A percentile compares a stretch with the other conserved stretches of the same genome.
Evolutionary conservation across 1,140 invertebrate species (phyloP).

Genomic region (Lutraria rhynchaena): DNA sequence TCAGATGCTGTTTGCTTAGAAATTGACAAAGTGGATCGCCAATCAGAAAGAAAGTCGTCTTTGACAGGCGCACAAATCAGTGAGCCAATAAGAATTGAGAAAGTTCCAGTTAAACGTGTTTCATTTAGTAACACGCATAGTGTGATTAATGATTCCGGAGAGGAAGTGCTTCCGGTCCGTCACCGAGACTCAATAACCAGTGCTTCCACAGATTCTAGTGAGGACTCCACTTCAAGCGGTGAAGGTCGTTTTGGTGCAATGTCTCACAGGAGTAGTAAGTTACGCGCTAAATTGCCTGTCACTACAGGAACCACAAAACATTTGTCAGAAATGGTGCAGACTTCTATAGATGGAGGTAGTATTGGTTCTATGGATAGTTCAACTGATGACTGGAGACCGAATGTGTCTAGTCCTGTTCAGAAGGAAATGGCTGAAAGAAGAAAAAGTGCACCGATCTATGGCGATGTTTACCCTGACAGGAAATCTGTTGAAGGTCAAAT

Average conservation of each 20-base stretch:
- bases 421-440: slow-evolving; percentile 65
- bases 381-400: slow-evolving; percentile 68
- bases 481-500: slow-evolving; percentile 59
- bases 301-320: slow-evolving; percentile 79
- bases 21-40: slow-evolving; percentile 58
- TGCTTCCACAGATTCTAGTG: slow-evolving; percentile 78
- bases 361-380: slow-evolving; percentile 63
- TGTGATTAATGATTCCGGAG: slow-evolving; percentile 75
- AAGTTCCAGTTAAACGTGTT: slow-evolving; percentile 76
- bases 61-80: slow-evolving; percentile 60
- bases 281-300: slow-evolving; percentile 76
- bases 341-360: slow-evolving; percentile 67
- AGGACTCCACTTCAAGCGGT: slow-evolving; percentile 78
- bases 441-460: slow-evolving; percentile 70
- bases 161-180: slow-evolving; percentile 69
- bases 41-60: slow-evolving; percentile 61
- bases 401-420: slow-evolving; percentile 60
- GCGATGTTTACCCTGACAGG: slow-evolving; percentile 61
- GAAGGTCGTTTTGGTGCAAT: slow-evolving; percentile 67
- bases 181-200: slow-evolving; percentile 79
- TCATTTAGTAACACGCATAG: slow-evolving; percentile 79
- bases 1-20: slow-evolving; percentile 69
- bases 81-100: slow-evolving; percentile 64
- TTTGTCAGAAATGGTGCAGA: slow-evolving; percentile 78
- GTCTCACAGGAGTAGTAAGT: slow-evolving; percentile 67